Percentiles rank a stretch among this genome's conserved stretches.
These are phyloP conservation scores for Polyergus mexicanus DNA, from an alignment of 1,140 invertebrate genomes.

Conservation along the genomic window DNA sequence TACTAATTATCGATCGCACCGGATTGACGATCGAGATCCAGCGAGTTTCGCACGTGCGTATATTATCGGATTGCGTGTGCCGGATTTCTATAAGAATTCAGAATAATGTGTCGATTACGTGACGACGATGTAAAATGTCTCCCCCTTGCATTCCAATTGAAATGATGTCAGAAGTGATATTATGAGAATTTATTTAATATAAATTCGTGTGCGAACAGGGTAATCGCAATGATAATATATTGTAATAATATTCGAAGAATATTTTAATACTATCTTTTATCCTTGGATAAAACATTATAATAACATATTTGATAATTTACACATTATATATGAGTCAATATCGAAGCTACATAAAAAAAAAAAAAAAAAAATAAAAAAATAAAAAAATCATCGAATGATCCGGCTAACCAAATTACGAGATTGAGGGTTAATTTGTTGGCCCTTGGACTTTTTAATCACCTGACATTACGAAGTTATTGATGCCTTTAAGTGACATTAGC, in stretches of 20 bases:
- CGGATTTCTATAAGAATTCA: conserved; percentile 52
- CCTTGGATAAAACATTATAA: conserved; percentile 6
- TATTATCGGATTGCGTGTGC: conserved; percentile 31
- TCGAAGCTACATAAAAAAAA: neutral
- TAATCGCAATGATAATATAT: neutral
- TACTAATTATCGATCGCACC: neutral
- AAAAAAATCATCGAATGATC: conserved; percentile 1
- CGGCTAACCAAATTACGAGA: conserved; percentile 22
- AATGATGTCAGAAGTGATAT: neutral
- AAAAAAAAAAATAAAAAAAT: conserved; percentile 24
- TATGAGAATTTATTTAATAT: neutral
- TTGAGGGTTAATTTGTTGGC: conserved; percentile 41
- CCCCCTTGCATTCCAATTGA: neutral
- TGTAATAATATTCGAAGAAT: neutral
- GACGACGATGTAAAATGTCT: conserved; percentile 43
- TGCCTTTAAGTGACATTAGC: conserved; percentile 21
- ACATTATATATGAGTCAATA: conserved; percentile 7
- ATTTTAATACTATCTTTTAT: conserved; percentile 9
- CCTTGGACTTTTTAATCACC: conserved; percentile 45
- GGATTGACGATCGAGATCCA: neutral
- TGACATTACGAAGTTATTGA: conserved; percentile 34
- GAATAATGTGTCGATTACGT: conserved; percentile 60
- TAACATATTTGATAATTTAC: no score
- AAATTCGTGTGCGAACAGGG: neutral
- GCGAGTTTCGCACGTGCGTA: conserved; percentile 17